Conservation (phyloP, 2,888 invertebrate species). For the Achlya flavicornis region DNA sequence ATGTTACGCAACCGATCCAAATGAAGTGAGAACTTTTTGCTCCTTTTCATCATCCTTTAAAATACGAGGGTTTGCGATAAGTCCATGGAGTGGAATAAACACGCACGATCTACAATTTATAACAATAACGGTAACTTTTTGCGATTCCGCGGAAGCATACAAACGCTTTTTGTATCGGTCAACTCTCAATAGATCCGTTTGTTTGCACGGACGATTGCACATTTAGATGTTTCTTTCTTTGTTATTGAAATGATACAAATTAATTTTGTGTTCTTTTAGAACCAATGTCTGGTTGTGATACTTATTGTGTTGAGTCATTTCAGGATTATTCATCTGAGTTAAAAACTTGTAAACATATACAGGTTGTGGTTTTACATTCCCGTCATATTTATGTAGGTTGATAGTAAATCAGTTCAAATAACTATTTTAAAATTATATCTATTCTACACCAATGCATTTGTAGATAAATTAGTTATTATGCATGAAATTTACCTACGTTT, state of each 20-base stretch:
- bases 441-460: no score
- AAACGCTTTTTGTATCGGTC: conserved; percentile 32
- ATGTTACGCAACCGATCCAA: conserved; percentile 37
- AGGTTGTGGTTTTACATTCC: no score
- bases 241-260: conserved; percentile 13
- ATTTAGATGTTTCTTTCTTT: conserved; percentile 17
- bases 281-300: not conserved
- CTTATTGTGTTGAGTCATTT: conserved; percentile 1
- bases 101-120: conserved; percentile 39
- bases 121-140: conserved; percentile 29
- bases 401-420: no score
- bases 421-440: no score
- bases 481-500: conserved; percentile 32
- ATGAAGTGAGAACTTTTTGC: conserved; percentile 39
- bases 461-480: no score
- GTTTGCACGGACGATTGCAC: conserved; percentile 12
- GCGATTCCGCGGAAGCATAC: conserved; percentile 12
- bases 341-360: not conserved
- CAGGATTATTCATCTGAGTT: conserved; percentile 2
- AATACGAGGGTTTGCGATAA: conserved; percentile 30
- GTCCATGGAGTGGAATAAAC: conserved; percentile 26
- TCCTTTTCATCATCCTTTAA: conserved; percentile 20
- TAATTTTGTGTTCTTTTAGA: conserved; percentile 7
- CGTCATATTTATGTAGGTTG: no score
- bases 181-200: conserved; percentile 14